Percentiles rank a stretch among this genome's conserved stretches.
phyloP scores from a whole-genome alignment of 2,113 vertebrate species.

The Aspidoscelis tigris region DNA sequence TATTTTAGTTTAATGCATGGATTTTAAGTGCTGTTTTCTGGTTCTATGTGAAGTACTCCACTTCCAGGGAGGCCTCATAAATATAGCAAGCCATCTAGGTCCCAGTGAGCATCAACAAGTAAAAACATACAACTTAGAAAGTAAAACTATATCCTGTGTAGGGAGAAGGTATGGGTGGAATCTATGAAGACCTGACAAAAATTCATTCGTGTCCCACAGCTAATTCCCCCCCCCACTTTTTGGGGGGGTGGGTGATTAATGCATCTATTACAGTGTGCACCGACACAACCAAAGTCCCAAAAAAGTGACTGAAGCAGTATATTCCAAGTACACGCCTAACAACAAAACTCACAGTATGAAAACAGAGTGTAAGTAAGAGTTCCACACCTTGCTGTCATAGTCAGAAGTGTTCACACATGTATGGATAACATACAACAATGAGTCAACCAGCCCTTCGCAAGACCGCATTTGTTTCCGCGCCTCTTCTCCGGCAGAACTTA shows the following conservation, averaged over 20 bases:
- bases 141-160: too few relatives aligned
- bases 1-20: too few relatives aligned
- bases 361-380: rapidly evolving
- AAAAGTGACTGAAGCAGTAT: not conserved
- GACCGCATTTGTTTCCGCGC: conserved; percentile 94
- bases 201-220: not conserved
- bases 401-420: conserved; percentile 97
- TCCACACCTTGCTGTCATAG: conserved; percentile 95
- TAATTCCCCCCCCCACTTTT: too few relatives aligned
- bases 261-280: not conserved
- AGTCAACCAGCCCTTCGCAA: conserved; percentile 96
- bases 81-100: too few relatives aligned
- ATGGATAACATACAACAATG: conserved; percentile 94
- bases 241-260: too few relatives aligned
- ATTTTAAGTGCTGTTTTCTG: too few relatives aligned
- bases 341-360: not conserved
- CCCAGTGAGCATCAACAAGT: not conserved
- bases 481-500: conserved; percentile 96
- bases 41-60: too few relatives aligned
- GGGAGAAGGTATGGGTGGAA: not conserved
- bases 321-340: rapidly evolving
- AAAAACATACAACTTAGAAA: too few relatives aligned
- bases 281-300: not conserved
- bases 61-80: too few relatives aligned
- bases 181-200: not conserved